phyloP scores from a whole-genome alignment of 2,888 invertebrate species.

The Bembecia ichneumoniformis region DNA sequence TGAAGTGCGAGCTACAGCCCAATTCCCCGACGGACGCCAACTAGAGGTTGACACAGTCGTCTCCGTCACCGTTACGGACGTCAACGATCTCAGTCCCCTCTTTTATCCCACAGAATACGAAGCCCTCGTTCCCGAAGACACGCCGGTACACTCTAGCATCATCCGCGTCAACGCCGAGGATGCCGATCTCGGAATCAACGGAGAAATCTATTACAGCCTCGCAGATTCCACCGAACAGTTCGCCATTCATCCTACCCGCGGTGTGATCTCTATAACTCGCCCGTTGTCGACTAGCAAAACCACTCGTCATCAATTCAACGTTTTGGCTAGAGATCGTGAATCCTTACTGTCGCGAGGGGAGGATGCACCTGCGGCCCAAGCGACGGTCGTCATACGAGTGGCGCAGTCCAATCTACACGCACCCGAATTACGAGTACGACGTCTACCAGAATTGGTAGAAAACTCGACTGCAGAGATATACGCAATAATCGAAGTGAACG shows the following conservation, averaged over 20 bases:
- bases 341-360: constrained; percentile 65
- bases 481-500: constrained; percentile 88
- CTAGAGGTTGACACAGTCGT: constrained; percentile 81
- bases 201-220: constrained; percentile 97
- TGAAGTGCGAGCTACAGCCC: constrained; percentile 76
- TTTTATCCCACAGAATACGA: constrained; percentile 93
- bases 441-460: constrained; percentile 85
- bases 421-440: constrained; percentile 86
- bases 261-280: constrained; percentile 86
- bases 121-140: constrained; percentile 89
- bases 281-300: constrained; percentile 80
- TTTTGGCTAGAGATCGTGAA: constrained; percentile 91
- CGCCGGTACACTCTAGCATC: constrained; percentile 86
- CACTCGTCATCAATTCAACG: constrained; percentile 79
- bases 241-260: constrained; percentile 93
- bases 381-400: constrained; percentile 82
- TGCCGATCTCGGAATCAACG: constrained; percentile 95
- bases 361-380: constrained; percentile 80
- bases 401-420: constrained; percentile 87
- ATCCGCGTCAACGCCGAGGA: constrained; percentile 90
- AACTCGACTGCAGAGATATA: constrained; percentile 88
- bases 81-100: constrained; percentile 93
- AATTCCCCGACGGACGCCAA: constrained; percentile 70
- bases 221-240: constrained; percentile 86
- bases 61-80: constrained; percentile 82